Base-by-base conservation (phyloP, 2,113 vertebrate genomes). In the Carlito syrichta region DNA sequence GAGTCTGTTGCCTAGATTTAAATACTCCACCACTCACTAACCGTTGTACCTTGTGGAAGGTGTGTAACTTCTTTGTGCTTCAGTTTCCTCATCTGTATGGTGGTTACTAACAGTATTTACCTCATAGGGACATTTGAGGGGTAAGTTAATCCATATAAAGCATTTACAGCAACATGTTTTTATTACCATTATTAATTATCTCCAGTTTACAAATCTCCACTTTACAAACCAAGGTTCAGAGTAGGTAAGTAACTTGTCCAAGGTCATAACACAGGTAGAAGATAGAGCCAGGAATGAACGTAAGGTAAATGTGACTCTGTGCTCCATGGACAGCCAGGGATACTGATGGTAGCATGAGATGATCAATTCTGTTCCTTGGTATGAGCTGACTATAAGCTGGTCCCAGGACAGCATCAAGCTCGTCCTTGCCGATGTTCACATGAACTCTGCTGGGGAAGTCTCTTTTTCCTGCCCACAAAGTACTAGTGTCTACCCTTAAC, bases 221-320 rank as follows among this genome's bases (percentile, higher is more conserved):
- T n/a, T n/a, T 78, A 40, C 50, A 95, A 92, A 93, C n/a, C 73
- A 81, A 81, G 48, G 48, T 94, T 95, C 77, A 88, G n/a, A 82
- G 68, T 95, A 88, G 43, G 43, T 81, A 79, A 94, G 14, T 23
- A 91, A 73, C 45, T 66, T 93, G 73, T 62, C 40, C 45, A 83
- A 90, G 38, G 52, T 82, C 52, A 22, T 48, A 68, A 63, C 22
- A 50, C 35, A 91, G 35, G 27, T 6, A 63, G 60, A 17, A 62
- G 90, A 62, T 30, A 84, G 58, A 77, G 83, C 69, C 62, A 83
- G 74, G 50, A 85, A 86, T 0, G n/a, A 12, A n/a, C 76, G 3
- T 25, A 79, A 78, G 48, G 68, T 92, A 19, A 91, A 38, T 35
- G 43, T 85, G 32, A 94, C 84, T 76, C 50, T 48, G 35, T 17